These are phyloP conservation scores for Yponomeuta malinellus DNA, from an alignment of 2,888 invertebrate genomes.

Conservation along the genomic window DNA sequence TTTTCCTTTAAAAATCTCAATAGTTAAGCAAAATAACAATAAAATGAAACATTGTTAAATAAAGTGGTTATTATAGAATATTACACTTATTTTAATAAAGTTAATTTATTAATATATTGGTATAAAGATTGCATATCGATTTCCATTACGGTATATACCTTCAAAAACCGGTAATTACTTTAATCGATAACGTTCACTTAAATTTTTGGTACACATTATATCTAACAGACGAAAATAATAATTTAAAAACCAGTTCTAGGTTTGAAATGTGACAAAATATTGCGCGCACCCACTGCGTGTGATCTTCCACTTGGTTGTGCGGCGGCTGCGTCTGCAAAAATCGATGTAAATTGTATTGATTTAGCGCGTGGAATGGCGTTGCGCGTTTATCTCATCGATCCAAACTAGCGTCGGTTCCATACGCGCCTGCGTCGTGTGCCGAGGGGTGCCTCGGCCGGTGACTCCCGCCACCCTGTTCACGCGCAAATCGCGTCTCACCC, in stretches of 20 bases:
- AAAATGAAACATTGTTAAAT: neutral
- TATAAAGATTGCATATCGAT: neutral
- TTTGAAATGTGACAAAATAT: constrained; percentile 23
- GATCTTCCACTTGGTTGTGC: constrained; percentile 66
- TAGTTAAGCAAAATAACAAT: neutral
- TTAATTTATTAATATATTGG: neutral
- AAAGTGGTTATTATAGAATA: neutral
- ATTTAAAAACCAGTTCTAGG: neutral
- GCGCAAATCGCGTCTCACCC: constrained; percentile 47
- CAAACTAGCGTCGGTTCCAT: constrained; percentile 45
- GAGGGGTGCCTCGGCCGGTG: constrained; percentile 36
- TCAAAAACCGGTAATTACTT: neutral
- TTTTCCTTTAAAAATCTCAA: neutral
- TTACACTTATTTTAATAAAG: no score
- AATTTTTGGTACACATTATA: neutral
- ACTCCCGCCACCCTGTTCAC: constrained; percentile 56
- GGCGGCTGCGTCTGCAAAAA: constrained; percentile 80
- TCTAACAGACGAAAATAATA: neutral
- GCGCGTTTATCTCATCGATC: constrained; percentile 87
- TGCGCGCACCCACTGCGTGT: constrained; percentile 72
- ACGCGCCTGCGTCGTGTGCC: constrained; percentile 54
- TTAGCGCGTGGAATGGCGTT: constrained; percentile 80
- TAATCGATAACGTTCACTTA: neutral
- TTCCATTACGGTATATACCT: neutral
- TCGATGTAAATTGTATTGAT: constrained; percentile 86